Evolutionary conservation across 2,113 vertebrate species (phyloP), one percentile per base, ranked within the genome.

Genomic region (Menidia beryllina): DNA sequence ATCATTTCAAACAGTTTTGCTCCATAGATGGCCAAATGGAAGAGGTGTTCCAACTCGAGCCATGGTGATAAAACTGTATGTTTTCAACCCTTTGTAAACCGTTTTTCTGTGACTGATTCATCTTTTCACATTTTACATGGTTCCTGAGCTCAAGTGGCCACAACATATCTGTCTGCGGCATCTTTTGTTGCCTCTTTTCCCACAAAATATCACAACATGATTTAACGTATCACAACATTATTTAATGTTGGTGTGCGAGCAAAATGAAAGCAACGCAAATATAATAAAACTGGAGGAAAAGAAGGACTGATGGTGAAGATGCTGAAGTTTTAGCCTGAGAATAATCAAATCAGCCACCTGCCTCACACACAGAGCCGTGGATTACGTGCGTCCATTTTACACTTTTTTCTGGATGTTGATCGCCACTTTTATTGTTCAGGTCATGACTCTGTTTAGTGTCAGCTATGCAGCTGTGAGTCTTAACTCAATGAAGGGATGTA

Each of bases 1-100:
- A 65, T 63, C 43, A 54, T 48, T 63, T 27, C 38, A 39, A 50
- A 56, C 48, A 75, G 62, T 70, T 62, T 27, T 70, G 72, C 39
- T 75, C 61, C 51, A 68, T 10, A 66, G n/a, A 72, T 26, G 34
- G 68, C 60, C 27, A 64, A 63, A 76, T 1, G 20, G 24, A 48
- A 43, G 45, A 56, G 45, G 34, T 26, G 72, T 41, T 56, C 10
- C 48, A 24, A 69, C 8, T 0, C 21, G 70, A 69, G 52, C 72
- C 21, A 65, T 2, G 3, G 39, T 39, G 48, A 66, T 21, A 48
- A 56, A 69, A 70, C 12, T 23, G 54, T 53, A 2, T 55, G 34
- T 41, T 70, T 52, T 68, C 30, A 34, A 19, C n/a, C 49, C 34
- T 10, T 57, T 71, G 48, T 24, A 54, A 73, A 69, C 48, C 36